These are phyloP conservation scores for Exephanes ischioxanthus DNA, from an alignment of 2,888 invertebrate genomes.

Conservation along the genomic window DNA sequence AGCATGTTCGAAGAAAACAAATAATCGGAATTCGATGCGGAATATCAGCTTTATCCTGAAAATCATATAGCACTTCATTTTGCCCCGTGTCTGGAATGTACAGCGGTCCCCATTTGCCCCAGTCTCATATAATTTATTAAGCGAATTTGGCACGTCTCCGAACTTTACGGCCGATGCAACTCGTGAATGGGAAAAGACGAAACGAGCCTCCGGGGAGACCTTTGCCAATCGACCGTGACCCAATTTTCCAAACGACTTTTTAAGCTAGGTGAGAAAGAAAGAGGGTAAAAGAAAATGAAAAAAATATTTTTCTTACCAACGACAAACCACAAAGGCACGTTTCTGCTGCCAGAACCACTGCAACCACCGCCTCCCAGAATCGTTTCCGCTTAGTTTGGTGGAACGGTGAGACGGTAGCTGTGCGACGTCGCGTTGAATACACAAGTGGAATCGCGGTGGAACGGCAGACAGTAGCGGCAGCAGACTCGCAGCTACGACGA, in stretches of 20 bases:
- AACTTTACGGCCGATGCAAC: neutral
- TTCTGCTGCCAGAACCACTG: slow-evolving; percentile 15
- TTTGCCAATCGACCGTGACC: slow-evolving; percentile 24
- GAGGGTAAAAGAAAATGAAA: slow-evolving; percentile 49
- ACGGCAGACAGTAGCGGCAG: slow-evolving; percentile 41
- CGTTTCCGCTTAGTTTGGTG: slow-evolving; percentile 69
- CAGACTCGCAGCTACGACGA: slow-evolving; percentile 56
- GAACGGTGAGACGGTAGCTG: slow-evolving; percentile 59
- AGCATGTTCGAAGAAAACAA: slow-evolving; percentile 68
- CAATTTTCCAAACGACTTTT: slow-evolving; percentile 50
- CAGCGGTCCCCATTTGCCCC: too few species aligned
- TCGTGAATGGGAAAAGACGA: slow-evolving; percentile 9
- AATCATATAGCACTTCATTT: neutral
- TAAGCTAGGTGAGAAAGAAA: slow-evolving; percentile 21
- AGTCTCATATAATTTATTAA: neutral
- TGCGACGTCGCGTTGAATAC: slow-evolving; percentile 60
- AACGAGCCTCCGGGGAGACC: neutral
- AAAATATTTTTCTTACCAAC: slow-evolving; percentile 34
- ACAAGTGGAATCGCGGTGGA: slow-evolving; percentile 63
- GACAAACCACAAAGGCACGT: slow-evolving; percentile 23
- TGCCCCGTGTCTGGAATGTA: neutral
- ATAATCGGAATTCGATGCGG: neutral
- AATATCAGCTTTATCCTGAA: neutral
- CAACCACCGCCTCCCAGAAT: slow-evolving; percentile 52
- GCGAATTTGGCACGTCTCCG: neutral